phyloP scores from a whole-genome alignment of 1,140 invertebrate species.

The Trichogramma pretiosum region DNA sequence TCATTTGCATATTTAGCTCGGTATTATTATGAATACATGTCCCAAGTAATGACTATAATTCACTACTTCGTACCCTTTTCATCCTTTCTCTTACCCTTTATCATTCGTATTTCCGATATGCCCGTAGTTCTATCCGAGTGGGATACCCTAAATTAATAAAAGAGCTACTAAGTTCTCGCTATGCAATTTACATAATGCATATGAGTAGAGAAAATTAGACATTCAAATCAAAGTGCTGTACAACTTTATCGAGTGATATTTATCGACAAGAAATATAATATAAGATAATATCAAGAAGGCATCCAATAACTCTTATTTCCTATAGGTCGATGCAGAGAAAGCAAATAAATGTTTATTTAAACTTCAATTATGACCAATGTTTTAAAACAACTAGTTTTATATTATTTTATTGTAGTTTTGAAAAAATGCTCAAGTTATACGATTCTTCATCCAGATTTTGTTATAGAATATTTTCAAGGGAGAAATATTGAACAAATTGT shows the following conservation, averaged over 20 bases:
- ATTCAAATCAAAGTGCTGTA: neutral
- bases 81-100: neutral
- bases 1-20: too few relatives aligned
- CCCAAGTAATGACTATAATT: too few relatives aligned
- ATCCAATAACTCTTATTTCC: too few relatives aligned
- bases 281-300: too few relatives aligned
- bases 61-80: neutral
- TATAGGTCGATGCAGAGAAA: too few relatives aligned
- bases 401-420: too few relatives aligned
- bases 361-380: too few relatives aligned
- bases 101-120: slow-evolving; percentile 4
- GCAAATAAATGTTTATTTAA: too few relatives aligned
- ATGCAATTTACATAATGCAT: slow-evolving; percentile 3
- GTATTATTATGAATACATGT: too few relatives aligned
- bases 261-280: slow-evolving; percentile 10
- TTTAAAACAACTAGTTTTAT: too few relatives aligned
- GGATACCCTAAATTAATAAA: slow-evolving; percentile 10
- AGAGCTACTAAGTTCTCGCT: neutral
- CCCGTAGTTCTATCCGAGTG: neutral
- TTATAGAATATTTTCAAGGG: slow-evolving; percentile 12
- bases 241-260: slow-evolving; percentile 8
- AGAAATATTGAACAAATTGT: slow-evolving; percentile 19
- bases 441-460: slow-evolving; percentile 13
- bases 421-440: too few relatives aligned
- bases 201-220: neutral